Evolutionary conservation across 2,113 vertebrate species (phyloP).

Genomic region (Mesembrinibis cayennensis): DNA sequence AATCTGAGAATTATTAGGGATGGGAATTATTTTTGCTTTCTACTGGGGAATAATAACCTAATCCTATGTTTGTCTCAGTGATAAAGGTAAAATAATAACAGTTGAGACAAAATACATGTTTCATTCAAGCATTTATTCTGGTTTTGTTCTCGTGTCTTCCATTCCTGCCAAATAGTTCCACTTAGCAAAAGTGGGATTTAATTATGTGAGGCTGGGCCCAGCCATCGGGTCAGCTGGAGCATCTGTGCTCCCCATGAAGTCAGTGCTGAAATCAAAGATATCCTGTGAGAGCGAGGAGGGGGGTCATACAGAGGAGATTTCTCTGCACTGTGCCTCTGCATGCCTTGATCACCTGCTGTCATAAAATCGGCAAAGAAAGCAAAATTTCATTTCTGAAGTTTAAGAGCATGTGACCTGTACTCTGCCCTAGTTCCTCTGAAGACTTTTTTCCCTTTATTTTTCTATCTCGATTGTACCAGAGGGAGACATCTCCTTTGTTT

Average conservation of each 20-base stretch:
- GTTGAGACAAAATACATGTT: not conserved
- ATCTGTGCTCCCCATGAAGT: not conserved
- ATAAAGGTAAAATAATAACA: not conserved
- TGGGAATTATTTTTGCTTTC: not conserved
- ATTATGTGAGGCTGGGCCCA: not conserved
- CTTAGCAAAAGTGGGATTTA: not conserved
- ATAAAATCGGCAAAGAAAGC: not conserved
- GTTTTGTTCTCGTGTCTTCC: not conserved
- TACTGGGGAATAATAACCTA: not conserved
- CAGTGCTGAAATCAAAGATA: not conserved
- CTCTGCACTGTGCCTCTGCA: not conserved
- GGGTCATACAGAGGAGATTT: not conserved
- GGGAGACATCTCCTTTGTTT: constrained; percentile 5
- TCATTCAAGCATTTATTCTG: not conserved
- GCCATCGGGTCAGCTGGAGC: not conserved
- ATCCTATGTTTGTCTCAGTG: not conserved
- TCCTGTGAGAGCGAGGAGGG: rapidly evolving
- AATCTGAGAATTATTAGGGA: not conserved
- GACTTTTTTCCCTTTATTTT: not conserved
- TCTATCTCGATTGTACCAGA: not conserved
- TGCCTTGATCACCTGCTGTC: not conserved
- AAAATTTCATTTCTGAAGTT: not conserved
- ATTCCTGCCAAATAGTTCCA: not conserved
- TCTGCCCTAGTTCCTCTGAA: not conserved
- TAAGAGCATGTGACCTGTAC: not conserved